These are phyloP conservation scores for Dasysyrphus tricinctus DNA, from an alignment of 2,888 invertebrate species.

Conservation along the genomic window DNA sequence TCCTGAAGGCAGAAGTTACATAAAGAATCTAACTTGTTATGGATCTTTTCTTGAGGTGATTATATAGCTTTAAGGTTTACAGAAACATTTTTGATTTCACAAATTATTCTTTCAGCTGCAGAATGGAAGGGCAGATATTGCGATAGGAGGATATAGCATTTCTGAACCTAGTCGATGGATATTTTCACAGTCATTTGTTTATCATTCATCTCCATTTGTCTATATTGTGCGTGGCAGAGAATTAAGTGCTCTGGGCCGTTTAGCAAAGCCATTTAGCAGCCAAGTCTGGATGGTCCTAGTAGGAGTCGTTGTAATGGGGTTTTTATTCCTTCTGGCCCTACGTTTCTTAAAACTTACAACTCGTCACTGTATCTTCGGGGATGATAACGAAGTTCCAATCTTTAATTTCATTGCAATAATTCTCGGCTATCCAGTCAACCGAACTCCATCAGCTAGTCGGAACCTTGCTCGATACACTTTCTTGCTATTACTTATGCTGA, in stretches of 20 bases:
- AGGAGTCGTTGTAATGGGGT: conserved; percentile 16
- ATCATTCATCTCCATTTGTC: conserved; percentile 77
- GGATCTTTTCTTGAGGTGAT: conserved; percentile 78
- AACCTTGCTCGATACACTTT: conserved; percentile 79
- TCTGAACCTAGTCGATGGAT: conserved; percentile 73
- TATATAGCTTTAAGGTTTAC: background rate
- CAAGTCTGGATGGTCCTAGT: conserved; percentile 76
- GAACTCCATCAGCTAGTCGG: conserved; percentile 65
- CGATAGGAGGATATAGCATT: conserved; percentile 79
- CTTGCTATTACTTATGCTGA: conserved; percentile 78
- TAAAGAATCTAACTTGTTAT: conserved; percentile 71
- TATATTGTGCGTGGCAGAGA: conserved; percentile 77
- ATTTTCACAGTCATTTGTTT: conserved; percentile 77
- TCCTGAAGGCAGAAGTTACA: conserved; percentile 68
- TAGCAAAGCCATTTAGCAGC: conserved; percentile 77
- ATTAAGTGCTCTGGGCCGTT: conserved; percentile 75
- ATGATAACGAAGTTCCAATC: conserved; percentile 71
- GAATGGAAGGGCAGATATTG: conserved; percentile 76
- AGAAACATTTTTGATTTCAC: background rate
- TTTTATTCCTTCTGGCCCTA: conserved; percentile 16
- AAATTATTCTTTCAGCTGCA: conserved; percentile 75
- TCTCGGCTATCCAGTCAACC: conserved; percentile 78
- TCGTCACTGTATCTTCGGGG: conserved; percentile 73
- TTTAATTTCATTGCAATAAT: conserved; percentile 76
- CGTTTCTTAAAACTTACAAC: background rate